Base-by-base conservation (phyloP, 1,140 invertebrate species). In the Hypsibius dujardini region DNA sequence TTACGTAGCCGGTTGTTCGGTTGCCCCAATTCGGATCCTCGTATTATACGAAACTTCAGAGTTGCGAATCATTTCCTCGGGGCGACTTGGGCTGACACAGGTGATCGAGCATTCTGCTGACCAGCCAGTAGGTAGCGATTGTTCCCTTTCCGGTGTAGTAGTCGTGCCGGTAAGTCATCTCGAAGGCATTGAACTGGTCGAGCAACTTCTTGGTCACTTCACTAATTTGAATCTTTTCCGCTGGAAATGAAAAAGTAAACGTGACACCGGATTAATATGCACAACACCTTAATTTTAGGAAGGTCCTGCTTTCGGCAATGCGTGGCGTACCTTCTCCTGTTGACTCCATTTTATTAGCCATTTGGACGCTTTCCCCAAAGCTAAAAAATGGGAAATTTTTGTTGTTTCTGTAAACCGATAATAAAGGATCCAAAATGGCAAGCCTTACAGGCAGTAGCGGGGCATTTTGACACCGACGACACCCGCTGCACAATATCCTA, bases 381-480 rank as follows among this genome's bases (percentile, higher is more conserved):
- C 62, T 67, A 42, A 3, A 67, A 14, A 42, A 67, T 67, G 7
- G 42, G 12, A 67, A 12, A 67, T 14, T 67, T 7, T 12, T 14
- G 3, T 42, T 12, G 3, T 42, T 67, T 14, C 7, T 67, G 12
- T 3, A 42, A 7, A 42, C 62, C 62, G 62, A 67, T 42, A 7
- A n/a, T 56, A 7, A 56, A 56, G n/a, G n/a, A 56, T n/a, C 7
- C 7, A 7, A 56, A 7, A 56, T 56, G 7, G 7, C n/a, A 56
- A 56, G 3, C 3, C 62, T 7, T 67, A 67, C 62, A 67, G 42
- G 62, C 62, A 67, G 62, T 67, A 67, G 7, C 62, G 62, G 12
- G 62, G 62, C 62, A 67, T 67, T 42, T 67, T 67, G 62, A 67
- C 62, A 12, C 62, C 62, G 7, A 67, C 62, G 12, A 67, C 62